phyloP scores from a whole-genome alignment of 2,113 vertebrate species.

The Lepus timidus region DNA sequence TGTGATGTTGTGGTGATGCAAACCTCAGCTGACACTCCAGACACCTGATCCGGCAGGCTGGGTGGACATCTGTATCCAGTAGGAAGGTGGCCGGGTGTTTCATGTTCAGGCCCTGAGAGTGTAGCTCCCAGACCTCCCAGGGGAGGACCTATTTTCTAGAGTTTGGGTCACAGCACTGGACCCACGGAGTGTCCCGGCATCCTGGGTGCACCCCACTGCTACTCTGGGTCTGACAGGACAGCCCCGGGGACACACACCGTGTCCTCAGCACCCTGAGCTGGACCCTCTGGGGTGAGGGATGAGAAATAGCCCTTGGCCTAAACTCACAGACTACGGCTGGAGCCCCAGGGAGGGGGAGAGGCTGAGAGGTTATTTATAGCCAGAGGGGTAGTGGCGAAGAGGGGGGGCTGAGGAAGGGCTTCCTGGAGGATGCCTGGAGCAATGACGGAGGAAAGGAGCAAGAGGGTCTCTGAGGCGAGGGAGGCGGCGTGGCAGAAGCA shows the following conservation, averaged over 20 bases:
- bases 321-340: neutral
- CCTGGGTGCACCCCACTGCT: neutral
- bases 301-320: neutral
- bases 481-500: neutral
- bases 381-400: neutral
- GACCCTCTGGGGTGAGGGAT: neutral
- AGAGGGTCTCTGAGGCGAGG: neutral
- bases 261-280: neutral
- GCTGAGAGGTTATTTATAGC: neutral
- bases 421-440: slow-evolving; percentile 43
- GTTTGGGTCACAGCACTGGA: neutral
- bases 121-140: neutral
- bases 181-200: neutral
- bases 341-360: neutral
- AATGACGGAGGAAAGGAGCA: neutral
- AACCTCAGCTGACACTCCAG: slow-evolving; percentile 52
- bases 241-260: neutral
- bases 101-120: neutral
- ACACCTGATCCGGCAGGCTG: neutral
- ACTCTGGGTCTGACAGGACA: neutral
- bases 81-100: slow-evolving; percentile 30
- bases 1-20: slow-evolving; percentile 16
- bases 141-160: slow-evolving; percentile 27
- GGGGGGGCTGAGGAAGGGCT: neutral
- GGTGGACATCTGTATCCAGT: neutral